Conservation (phyloP, 1,140 invertebrate species). For the Oncopeltus fasciatus region DNA sequence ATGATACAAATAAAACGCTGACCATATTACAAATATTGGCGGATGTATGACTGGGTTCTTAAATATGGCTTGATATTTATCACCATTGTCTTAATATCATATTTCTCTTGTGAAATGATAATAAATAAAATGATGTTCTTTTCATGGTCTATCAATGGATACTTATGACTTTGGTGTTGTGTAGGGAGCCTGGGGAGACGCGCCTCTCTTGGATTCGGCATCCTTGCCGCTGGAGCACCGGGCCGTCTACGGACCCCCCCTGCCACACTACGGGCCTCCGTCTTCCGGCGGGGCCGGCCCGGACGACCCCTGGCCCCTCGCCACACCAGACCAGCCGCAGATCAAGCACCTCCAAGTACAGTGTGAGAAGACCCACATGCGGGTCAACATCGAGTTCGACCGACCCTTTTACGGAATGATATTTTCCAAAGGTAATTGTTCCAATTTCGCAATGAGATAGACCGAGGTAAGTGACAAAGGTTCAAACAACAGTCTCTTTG, state of each 20-base stretch:
- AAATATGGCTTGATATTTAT: too few species aligned
- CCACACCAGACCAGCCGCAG: conserved; percentile 74
- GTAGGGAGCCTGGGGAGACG: conserved; percentile 24
- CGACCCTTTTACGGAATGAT: conserved; percentile 90
- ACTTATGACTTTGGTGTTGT: background rate
- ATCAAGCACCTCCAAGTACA: conserved; percentile 82
- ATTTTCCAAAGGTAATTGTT: conserved; percentile 60
- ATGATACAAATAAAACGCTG: too few species aligned
- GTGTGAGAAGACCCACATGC: conserved; percentile 87
- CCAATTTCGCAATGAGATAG: too few species aligned
- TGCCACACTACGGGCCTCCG: conserved; percentile 20
- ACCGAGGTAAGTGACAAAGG: too few species aligned
- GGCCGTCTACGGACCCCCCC: conserved; percentile 26
- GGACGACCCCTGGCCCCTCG: conserved; percentile 62
- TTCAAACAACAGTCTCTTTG: too few species aligned
- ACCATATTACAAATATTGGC: too few species aligned
- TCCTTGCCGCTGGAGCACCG: conserved; percentile 25
- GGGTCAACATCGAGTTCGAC: conserved; percentile 81
- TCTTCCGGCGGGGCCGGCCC: conserved; percentile 28
- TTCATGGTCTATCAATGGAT: background rate
- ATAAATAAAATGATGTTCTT: too few species aligned
- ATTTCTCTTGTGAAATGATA: too few species aligned
- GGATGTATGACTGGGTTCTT: too few species aligned
- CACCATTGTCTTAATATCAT: too few species aligned
- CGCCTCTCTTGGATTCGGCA: conserved; percentile 21